These are phyloP conservation scores for Eupeodes latifasciatus DNA, from an alignment of 2,888 invertebrate genomes.

Conservation along the genomic window DNA sequence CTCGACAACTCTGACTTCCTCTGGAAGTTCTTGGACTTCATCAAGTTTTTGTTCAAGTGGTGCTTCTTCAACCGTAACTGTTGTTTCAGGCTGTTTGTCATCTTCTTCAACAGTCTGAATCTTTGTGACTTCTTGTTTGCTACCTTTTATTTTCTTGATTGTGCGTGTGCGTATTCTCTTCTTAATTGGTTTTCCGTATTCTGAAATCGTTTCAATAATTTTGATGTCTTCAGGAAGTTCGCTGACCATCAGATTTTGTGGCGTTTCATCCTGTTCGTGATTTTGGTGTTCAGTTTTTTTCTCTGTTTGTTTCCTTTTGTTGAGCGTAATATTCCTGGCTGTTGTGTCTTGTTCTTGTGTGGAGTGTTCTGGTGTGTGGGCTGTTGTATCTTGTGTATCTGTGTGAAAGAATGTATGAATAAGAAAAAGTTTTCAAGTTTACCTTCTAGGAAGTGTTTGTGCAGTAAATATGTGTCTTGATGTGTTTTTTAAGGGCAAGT, in stretches of 20 bases:
- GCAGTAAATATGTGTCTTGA: slow-evolving; percentile 75
- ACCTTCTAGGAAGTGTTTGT: slow-evolving; percentile 60
- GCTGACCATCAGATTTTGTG: not conserved
- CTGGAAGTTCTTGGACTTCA: too few species aligned
- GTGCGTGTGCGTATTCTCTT: too few species aligned
- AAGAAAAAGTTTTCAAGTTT: slow-evolving; percentile 42
- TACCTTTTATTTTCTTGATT: too few species aligned
- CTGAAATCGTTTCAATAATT: too few species aligned
- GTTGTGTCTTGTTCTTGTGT: slow-evolving; percentile 81
- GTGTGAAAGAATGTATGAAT: slow-evolving; percentile 80
- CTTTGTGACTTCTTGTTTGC: too few species aligned
- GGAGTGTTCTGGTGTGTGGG: slow-evolving; percentile 83
- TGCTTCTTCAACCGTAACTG: too few species aligned
- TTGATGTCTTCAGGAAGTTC: slow-evolving; percentile 48
- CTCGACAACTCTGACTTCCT: too few species aligned
- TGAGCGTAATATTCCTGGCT: slow-evolving; percentile 79
- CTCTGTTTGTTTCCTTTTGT: slow-evolving; percentile 78
- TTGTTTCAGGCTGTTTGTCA: too few species aligned
- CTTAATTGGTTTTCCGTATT: too few species aligned
- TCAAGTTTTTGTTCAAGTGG: too few species aligned
- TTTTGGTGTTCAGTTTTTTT: slow-evolving; percentile 15
- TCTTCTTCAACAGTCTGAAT: too few species aligned
- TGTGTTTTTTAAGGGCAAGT: slow-evolving; percentile 80
- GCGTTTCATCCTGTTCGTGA: slow-evolving; percentile 27
- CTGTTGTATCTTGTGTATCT: slow-evolving; percentile 81